Conservation (phyloP, 2,797 vertebrate genomes). For the Myiothlypis coronata region DNA sequence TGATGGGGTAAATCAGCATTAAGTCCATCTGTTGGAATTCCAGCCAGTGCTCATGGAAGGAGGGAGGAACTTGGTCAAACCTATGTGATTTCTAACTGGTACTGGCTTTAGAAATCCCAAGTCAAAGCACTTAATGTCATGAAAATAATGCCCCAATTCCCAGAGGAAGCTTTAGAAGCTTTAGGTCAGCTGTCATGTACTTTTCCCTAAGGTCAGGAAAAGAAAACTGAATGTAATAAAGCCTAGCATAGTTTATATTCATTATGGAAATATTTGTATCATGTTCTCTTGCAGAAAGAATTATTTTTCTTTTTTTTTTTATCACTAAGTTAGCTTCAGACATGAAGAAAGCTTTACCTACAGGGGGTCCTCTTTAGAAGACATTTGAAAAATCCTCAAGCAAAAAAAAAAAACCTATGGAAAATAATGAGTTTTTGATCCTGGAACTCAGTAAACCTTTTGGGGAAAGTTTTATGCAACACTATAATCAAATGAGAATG, state of each 20-base stretch:
- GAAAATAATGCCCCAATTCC: background rate
- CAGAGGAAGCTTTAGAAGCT: background rate
- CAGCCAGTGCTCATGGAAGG: background rate
- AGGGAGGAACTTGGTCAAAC: background rate
- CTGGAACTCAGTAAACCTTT: constrained; percentile 17
- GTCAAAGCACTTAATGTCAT: background rate
- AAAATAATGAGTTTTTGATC: constrained; percentile 37
- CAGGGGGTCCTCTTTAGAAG: constrained; percentile 1
- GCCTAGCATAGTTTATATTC: background rate
- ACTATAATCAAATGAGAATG: constrained; percentile 16
- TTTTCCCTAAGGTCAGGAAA: background rate
- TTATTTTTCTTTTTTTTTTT: constrained; percentile 29
- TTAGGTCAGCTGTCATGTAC: background rate
- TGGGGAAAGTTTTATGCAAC: background rate
- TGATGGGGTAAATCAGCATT: background rate
- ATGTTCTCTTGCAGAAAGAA: background rate
- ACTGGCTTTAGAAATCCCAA: background rate
- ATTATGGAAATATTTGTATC: constrained; percentile 18
- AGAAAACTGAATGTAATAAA: constrained; percentile 15
- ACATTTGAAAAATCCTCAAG: constrained; percentile 26
- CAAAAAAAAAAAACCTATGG: background rate
- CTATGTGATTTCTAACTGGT: background rate
- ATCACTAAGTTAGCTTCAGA: background rate
- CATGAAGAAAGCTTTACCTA: background rate
- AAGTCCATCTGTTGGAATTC: background rate